Evolutionary conservation across 2,113 vertebrate genomes (phyloP), one percentile per base, ranked within the genome.

Genomic region (Anolis carolinensis): DNA sequence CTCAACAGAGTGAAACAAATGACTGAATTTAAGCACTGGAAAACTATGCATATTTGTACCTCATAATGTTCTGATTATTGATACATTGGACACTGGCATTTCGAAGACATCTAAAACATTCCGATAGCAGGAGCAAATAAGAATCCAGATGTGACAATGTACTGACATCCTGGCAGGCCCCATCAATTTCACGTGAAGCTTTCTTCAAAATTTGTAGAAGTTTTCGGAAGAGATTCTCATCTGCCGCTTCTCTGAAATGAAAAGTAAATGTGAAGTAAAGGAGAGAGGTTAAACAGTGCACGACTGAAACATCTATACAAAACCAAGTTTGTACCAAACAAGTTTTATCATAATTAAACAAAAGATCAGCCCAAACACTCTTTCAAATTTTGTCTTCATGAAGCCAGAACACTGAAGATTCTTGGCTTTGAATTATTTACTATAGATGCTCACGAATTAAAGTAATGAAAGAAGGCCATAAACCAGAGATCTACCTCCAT

Each of bases 101-200:
- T 85, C 98, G 97, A 62, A 97, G 97, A n/a, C 97, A 98, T 71
- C 99, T 94, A 95, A 99, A 99, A 92, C 98, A 98, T 73, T 99
- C 98, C 0, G 98, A 96, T 0, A 91, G 81, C 2, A 99, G 50
- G 95, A 97, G 96, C 80, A 98, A 93, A 73, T 87, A 93, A 76
- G 86, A 79, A 6, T 94, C 94, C 16, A 92, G 32, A 2, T 93
- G 91, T 2, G 65, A 88, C 72, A 63, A 27, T 2, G 81, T 90
- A 62, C 78, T 65, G 0, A 91, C 80, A 0, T 82, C 91, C n/a
- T 90, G 85, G 88, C 32, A 90, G 84, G 23, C 80, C 81, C 91
- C 80, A 84, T 95, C 93, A 5, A 96, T 76, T 14, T 93, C 87
- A 5, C 30, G 44, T 0, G 94, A 93, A 4, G 91, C 23, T 0